phyloP scores from a whole-genome alignment of 2,797 vertebrate genomes.

The Martes flavigula region DNA sequence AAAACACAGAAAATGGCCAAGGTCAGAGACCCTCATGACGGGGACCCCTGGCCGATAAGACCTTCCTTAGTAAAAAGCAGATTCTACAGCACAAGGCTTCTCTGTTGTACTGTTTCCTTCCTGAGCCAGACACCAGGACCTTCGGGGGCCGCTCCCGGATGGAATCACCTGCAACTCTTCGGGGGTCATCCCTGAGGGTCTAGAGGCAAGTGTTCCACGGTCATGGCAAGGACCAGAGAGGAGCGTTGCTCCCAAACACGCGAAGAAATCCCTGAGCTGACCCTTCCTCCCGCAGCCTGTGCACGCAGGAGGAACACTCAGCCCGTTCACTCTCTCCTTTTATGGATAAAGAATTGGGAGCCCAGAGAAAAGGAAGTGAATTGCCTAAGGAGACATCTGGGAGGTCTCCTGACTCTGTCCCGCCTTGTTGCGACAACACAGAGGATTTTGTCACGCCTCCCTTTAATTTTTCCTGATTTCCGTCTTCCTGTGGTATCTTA shows the following conservation, averaged over 20 bases:
- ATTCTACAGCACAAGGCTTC: not conserved
- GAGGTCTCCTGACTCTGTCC: not conserved
- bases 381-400: not conserved
- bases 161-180: not conserved
- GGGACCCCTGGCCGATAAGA: not conserved
- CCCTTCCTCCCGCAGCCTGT: not conserved
- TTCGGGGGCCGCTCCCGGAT: not conserved
- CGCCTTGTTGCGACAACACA: not conserved
- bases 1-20: not conserved
- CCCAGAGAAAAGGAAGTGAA: conserved; percentile 20
- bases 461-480: not conserved
- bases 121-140: not conserved
- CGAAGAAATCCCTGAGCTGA: not conserved
- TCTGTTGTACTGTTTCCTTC: not conserved
- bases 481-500: not conserved
- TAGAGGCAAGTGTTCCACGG: not conserved
- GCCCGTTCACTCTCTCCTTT: not conserved
- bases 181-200: not conserved
- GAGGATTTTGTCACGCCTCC: not conserved
- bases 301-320: not conserved
- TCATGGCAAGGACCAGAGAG: not conserved
- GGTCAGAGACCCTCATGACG: not conserved
- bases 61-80: not conserved
- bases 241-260: not conserved
- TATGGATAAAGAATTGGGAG: conserved; percentile 8